Evolutionary conservation across 2,888 invertebrate genomes (phyloP).

Genomic region (Ceramica pisi): DNA sequence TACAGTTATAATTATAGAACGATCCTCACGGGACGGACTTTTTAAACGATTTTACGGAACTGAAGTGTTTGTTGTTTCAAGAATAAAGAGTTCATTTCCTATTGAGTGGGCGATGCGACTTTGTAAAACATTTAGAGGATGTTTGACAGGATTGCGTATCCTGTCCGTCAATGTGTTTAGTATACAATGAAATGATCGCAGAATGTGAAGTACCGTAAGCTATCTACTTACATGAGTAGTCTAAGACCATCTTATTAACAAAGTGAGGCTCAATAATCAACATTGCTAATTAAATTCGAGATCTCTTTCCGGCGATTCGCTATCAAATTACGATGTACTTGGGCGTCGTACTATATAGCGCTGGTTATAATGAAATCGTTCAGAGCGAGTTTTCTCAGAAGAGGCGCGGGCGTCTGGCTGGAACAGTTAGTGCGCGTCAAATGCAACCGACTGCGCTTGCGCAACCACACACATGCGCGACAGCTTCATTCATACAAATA

Average conservation of each 20-base stretch:
- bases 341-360: constrained; percentile 46
- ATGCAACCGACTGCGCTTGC: constrained; percentile 57
- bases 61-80: constrained; percentile 74
- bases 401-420: constrained; percentile 71
- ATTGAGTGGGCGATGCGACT: constrained; percentile 52
- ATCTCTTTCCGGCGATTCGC: constrained; percentile 42
- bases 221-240: neutral
- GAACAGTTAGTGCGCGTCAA: constrained; percentile 65
- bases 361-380: constrained; percentile 65
- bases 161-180: constrained; percentile 31
- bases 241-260: constrained; percentile 11
- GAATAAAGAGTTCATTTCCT: constrained; percentile 70
- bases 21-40: constrained; percentile 67
- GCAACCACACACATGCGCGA: constrained; percentile 38
- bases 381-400: constrained; percentile 78
- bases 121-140: constrained; percentile 56
- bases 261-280: constrained; percentile 22
- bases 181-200: constrained; percentile 11
- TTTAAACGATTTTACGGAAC: constrained; percentile 71
- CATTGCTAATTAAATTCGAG: constrained; percentile 43
- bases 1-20: constrained; percentile 75
- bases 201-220: neutral
- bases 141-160: constrained; percentile 43
- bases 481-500: constrained; percentile 31
- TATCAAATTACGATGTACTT: constrained; percentile 57